Base-by-base conservation (phyloP, 2,888 invertebrate genomes). In the Diarsia rubi region DNA sequence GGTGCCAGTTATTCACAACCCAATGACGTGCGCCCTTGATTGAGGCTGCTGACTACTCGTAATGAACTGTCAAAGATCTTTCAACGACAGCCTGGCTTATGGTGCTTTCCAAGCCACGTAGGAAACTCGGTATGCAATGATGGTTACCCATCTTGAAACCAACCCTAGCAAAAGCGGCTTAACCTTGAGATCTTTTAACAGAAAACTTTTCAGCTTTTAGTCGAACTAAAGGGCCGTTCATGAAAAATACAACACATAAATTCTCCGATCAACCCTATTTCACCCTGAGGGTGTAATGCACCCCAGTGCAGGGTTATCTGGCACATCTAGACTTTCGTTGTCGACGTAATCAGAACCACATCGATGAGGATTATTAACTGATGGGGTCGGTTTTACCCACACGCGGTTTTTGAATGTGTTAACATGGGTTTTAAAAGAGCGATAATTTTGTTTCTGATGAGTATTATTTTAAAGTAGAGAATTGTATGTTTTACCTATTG, bases 281-380 rank as follows among this genome's bases (percentile, higher is more conserved):
- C 59, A n/a, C 91, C 92, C 90, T 77, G 89, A 89, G 95, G 94
- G 93, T 93, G 93, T 92, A 94, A 91, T 89, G 84, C 86, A 90
- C 90, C 93, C 90, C 89, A 89, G 87, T 83, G 81, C 84, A 84
- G 94, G 94, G 94, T 95, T 95, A 95, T 95, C 95, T 86, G 89
- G 80, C 76, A 88, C 91, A 95, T 95, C 95, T 95, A 94, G 94
- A 93, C 93, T 94, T 92, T 92, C 92, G 92, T 93, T 90, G 88
- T 90, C 86, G 88, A 88, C 90, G 93, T 93, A 94, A 95, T 95
- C 93, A 94, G 90, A 86, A 84, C 88, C 87, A 86, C 87, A 88
- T 90, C 92, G 87, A 87, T 84, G 86, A 89, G 87, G 88, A 90
- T 91, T 91, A 90, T 88, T 87, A 87, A 80, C 85, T 78, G 78